Evolutionary conservation across 2,113 vertebrate species (phyloP), one percentile per base, ranked within the genome.

Genomic region (Pyrgilauda ruficollis): DNA sequence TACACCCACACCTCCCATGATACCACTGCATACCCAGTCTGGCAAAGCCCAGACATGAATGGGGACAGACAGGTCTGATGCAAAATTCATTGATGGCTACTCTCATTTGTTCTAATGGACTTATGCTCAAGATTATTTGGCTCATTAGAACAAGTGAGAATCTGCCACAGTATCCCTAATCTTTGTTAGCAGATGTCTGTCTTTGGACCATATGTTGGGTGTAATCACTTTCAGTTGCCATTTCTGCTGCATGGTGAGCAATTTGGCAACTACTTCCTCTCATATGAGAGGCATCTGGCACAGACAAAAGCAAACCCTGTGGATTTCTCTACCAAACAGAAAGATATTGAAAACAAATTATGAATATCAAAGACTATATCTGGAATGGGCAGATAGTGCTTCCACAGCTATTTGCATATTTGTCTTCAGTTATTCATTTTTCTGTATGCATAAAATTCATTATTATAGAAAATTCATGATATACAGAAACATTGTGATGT

Each of bases 161-260:
- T 96, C 74, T 95, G 95, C 68, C 68, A 90, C 76, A 84, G 55
- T 87, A 92, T 84, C 88, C 81, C 83, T 96, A 96, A 97, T 97
- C 96, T 96, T 86, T 88, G 91, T 86, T 62, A 95, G 84, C 94
- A 97, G 96, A 97, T 97, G 96, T 96, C 97, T 96, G 94, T 73
- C 64, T 96, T 96, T 90, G 82, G 82, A 96, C 96, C 96, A 95
- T 97, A 97, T 96, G 96, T 73, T 95, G 37, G 39, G 80, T 91
- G 62, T 92, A 97, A 96, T 97, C 87, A 75, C 78, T 94, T 96
- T 90, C 86, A 88, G 92, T 90, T 90, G 89, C 95, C 84, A 78
- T 96, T 96, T 96, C 94, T 93, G 47, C 94, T 86, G 83, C 91
- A 77, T 91, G 83, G 92, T 83, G 79, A 95, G 80, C 74, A 91